Evolutionary conservation across 2,888 invertebrate genomes (phyloP), one percentile per base, ranked within the genome.

Genomic region (Pheosia gnoma): DNA sequence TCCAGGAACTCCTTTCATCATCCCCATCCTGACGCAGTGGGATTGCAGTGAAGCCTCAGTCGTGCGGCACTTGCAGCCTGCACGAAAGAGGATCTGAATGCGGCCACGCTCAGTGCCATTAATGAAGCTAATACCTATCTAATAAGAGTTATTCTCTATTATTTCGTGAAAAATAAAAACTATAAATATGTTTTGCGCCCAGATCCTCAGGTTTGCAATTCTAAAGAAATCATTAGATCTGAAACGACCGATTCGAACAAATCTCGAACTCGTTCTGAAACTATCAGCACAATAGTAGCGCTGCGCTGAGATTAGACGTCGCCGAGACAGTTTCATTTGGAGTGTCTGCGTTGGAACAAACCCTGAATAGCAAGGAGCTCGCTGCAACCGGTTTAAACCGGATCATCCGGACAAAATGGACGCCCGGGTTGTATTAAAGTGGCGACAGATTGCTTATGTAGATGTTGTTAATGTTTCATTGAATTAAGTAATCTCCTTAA

Each of bases 251-350:
- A 11, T 45, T 45, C 45, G 4, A 9, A 59, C 51, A 65, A 62
- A 57, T 37, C 41, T 4, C n/a, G 55, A 39, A 38, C 25, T 36
- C 57, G 7, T 54, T 25, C 58, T 60, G 5, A 10, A 13, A 9
- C 10, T 41, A 11, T 59, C 47, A 65, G 56, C 58, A 66, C 67
- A 61, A 63, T 76, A 65, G 83, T 83, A 80, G 58, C 41, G 36
- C 60, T 57, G 43, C 39, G 51, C 66, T 60, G 73, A 84, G 84
- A 84, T 84, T 83, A 83, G 83, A 81, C 80, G 59, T 71, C 63
- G 63, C 72, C 71, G 75, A 80, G 84, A 84, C 84, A 81, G 83
- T 83, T 84, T 84, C 83, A 84, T 84, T 84, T 80, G 80, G 80
- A 75, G 71, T 74, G 81, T 83, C 80, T 82, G 78, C 76, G 70